Evolutionary conservation across 2,888 invertebrate species (phyloP), one percentile per base, ranked within the genome.

Genomic region (Sinelater perroti): DNA sequence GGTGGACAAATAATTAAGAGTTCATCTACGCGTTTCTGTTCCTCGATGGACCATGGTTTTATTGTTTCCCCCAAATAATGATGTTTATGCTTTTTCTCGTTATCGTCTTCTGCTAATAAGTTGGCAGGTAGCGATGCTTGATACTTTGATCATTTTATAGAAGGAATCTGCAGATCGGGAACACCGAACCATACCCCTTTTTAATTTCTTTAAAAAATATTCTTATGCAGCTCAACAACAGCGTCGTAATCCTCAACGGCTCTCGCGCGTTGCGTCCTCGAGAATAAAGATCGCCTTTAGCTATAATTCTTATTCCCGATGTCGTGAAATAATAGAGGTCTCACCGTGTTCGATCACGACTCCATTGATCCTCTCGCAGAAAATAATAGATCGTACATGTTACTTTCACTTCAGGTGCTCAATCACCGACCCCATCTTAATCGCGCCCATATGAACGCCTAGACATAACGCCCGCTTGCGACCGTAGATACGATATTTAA

Each of bases 291-390:
- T 85, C 3, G 90, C 88, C 71, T 89, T 89, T 44, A 95, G 65
- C 87, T 85, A 73, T 95, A 96, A 76, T 94, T 93, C 61, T 85
- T 83, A 74, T 95, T 95, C 2, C 90, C 90, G n/a, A n/a, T n/a
- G n/a, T n/a, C n/a, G n/a, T n/a, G n/a, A n/a, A n/a, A n/a, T n/a
- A n/a, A n/a, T n/a, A n/a, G n/a, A n/a, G n/a, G n/a, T n/a, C n/a
- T n/a, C n/a, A n/a, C n/a, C n/a, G n/a, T n/a, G n/a, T n/a, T n/a
- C n/a, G n/a, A n/a, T n/a, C n/a, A n/a, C n/a, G n/a, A n/a, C n/a
- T n/a, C n/a, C n/a, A n/a, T n/a, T n/a, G n/a, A n/a, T n/a, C n/a
- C n/a, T n/a, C n/a, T n/a, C n/a, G n/a, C n/a, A n/a, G n/a, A n/a
- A n/a, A n/a, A n/a, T n/a, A n/a, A n/a, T n/a, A n/a, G n/a, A n/a